Evolutionary conservation across 2,888 invertebrate species (phyloP), one percentile per base, ranked within the genome.

Genomic region (Venusia cambrica): DNA sequence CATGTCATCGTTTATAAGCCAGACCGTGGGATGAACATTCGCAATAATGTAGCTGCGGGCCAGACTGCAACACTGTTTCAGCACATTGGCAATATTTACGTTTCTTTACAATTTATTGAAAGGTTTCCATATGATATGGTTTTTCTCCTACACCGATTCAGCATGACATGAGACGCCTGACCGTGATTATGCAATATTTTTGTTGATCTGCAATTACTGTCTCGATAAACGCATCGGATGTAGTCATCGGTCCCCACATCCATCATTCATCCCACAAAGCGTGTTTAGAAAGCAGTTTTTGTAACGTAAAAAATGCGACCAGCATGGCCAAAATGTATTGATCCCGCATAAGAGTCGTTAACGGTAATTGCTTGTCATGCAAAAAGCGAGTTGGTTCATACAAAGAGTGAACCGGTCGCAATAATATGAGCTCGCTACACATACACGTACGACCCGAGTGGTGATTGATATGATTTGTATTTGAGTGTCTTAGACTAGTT

Each of bases 381-480:
- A 75, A 79, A 77, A 79, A 77, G 59, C 51, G 52, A 32, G 24
- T 24, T 17, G 24, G 33, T 35, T n/a, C n/a, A n/a, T n/a, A n/a
- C n/a, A 49, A 39, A 40, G 40, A 38, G 44, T 45, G 47, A 34
- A 41, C 34, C 37, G 40, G 68, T 13, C 37, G 45, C 36, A 73
- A 73, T 68, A n/a, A 19, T 67, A 57, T 54, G 33, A 51, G 65
- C 66, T 66, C 63, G 66, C 66, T 60, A 48, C 57, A 59, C 55
- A 53, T 55, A 54, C 49, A 55, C 55, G 67, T 70, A 56, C 47
- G 54, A 55, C 26, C 28, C 39, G 36, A 51, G 53, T 54, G 54
- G 55, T 71, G 73, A 79, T 81, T 32, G 73, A 74, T 76, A 69
- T 67, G 66, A 70, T 70, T 73, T 72, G 74, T 78, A 75, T 77